phyloP scores from a whole-genome alignment of 1,140 invertebrate species.

The Matsumurasca onukii region DNA sequence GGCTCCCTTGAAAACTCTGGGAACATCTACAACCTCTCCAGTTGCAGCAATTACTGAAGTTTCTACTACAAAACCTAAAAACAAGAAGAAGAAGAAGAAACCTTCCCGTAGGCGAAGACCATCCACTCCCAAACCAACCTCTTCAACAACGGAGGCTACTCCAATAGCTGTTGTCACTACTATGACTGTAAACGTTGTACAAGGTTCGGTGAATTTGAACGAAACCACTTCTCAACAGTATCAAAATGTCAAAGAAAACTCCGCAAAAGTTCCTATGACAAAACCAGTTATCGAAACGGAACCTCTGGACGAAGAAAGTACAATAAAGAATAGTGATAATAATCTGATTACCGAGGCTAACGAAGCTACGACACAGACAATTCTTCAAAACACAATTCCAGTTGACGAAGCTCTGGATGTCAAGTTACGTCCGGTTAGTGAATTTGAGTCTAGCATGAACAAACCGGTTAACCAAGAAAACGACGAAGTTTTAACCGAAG shows the following conservation, averaged over 20 bases:
- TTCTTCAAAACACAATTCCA: not conserved
- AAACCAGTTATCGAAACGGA: not conserved
- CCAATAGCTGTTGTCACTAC: constrained; percentile 35
- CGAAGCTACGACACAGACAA: not conserved
- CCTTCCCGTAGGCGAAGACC: constrained; percentile 2
- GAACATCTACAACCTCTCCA: not conserved
- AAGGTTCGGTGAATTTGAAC: constrained; percentile 18
- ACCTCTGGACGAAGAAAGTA: not conserved
- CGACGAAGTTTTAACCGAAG: not conserved
- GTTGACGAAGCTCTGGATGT: constrained; percentile 1
- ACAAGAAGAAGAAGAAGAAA: constrained; percentile 24
- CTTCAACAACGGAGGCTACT: not conserved
- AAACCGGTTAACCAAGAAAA: not conserved
- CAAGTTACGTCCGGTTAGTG: not conserved
- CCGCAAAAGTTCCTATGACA: not conserved
- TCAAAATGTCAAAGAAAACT: not conserved
- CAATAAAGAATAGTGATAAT: not conserved
- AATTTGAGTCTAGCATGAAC: not conserved
- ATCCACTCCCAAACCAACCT: not conserved
- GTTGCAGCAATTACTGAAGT: no score
- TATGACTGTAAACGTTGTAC: constrained; percentile 37
- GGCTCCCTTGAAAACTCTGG: constrained; percentile 3
- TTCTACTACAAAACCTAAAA: constrained; percentile 2
- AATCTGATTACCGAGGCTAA: not conserved
- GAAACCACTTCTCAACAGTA: not conserved